Conservation (phyloP, 2,113 vertebrate species). For the Morone saxatilis region DNA sequence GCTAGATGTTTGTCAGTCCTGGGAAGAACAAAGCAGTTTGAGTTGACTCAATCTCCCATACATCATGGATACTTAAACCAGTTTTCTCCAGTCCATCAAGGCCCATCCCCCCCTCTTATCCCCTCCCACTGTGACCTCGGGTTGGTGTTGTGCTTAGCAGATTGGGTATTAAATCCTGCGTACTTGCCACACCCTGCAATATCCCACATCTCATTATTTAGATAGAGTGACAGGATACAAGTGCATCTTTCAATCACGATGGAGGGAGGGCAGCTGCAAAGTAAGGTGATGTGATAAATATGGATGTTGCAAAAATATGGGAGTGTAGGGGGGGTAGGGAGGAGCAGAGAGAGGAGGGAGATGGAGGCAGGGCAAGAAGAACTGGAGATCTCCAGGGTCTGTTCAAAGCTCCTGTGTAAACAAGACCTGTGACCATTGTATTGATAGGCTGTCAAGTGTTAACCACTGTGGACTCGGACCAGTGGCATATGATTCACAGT, state of each 20-base stretch:
- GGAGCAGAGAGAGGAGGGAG: constrained; percentile 26
- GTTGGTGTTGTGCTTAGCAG: constrained; percentile 58
- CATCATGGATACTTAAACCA: constrained; percentile 38
- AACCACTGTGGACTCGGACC: constrained; percentile 20
- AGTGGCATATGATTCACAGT: constrained; percentile 27
- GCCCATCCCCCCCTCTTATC: constrained; percentile 21
- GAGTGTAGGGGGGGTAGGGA: not conserved
- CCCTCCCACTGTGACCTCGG: constrained; percentile 41
- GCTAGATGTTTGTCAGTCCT: constrained; percentile 11
- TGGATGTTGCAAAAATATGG: constrained; percentile 34
- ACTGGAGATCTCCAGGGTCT: constrained; percentile 40
- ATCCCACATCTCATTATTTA: constrained; percentile 66
- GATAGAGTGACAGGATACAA: constrained; percentile 48
- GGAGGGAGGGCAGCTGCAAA: constrained; percentile 15
- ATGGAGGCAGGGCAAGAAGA: constrained; percentile 14
- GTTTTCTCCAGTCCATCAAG: constrained; percentile 29
- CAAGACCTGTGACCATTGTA: constrained; percentile 33
- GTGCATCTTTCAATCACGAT: constrained; percentile 54
- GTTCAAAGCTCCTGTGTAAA: constrained; percentile 56
- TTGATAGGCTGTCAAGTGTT: constrained; percentile 31
- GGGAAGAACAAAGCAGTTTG: constrained; percentile 37
- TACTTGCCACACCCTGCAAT: constrained; percentile 49
- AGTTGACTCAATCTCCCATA: constrained; percentile 38
- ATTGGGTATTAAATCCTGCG: constrained; percentile 64
- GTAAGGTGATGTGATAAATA: constrained; percentile 57